These are phyloP conservation scores for Gymnoscopelus microlampas DNA, from an alignment of 2,797 vertebrate genomes.

Conservation along the genomic window DNA sequence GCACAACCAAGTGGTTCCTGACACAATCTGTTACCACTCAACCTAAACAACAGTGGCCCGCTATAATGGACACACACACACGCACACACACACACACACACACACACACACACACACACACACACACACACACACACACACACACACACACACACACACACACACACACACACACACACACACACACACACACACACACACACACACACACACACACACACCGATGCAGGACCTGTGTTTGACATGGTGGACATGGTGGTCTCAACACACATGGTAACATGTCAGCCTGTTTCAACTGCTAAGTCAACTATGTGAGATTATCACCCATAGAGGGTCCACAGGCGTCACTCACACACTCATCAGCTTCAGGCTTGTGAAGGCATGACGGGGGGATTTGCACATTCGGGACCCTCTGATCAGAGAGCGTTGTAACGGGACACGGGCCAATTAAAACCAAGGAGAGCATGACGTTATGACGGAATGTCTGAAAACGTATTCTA, in stretches of 20 bases:
- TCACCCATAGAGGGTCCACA: too few relatives aligned
- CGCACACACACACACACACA: not conserved
- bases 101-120: constrained; percentile 13
- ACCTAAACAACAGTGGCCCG: constrained; percentile 36
- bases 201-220: not conserved
- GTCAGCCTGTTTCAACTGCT: too few relatives aligned
- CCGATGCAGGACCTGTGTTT: not conserved
- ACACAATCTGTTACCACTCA: constrained; percentile 48
- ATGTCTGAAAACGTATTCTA: too few relatives aligned
- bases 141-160: not conserved
- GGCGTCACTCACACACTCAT: too few relatives aligned
- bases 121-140: constrained; percentile 5
- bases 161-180: constrained; percentile 12
- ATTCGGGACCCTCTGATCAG: too few relatives aligned
- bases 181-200: not conserved
- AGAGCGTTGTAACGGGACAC: too few relatives aligned
- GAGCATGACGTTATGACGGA: too few relatives aligned
- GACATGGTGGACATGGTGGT: not conserved
- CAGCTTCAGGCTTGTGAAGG: too few relatives aligned
- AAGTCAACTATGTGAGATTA: too few relatives aligned
- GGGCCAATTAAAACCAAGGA: too few relatives aligned
- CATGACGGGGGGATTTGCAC: too few relatives aligned
- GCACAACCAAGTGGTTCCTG: constrained; percentile 36
- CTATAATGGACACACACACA: not conserved
- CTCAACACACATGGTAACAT: not conserved